Base-by-base conservation (phyloP, 1,140 invertebrate genomes). In the Drosophila varians region DNA sequence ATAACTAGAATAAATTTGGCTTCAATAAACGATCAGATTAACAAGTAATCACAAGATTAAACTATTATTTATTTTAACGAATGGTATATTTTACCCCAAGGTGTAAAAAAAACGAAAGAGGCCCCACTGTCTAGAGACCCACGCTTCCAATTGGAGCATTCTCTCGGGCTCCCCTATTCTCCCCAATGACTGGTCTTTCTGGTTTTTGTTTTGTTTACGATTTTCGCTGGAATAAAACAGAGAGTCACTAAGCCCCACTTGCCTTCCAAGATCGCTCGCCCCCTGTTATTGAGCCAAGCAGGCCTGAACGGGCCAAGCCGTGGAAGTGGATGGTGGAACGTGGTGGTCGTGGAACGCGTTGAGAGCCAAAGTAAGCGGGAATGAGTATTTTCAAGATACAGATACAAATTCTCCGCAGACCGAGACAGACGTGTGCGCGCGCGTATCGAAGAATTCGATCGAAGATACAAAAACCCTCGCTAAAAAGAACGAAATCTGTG, bases 131-230 rank as follows among this genome's bases (percentile, higher is more conserved):
- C 3, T 43, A 62, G 55, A 47, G 34, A 51, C 64, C 57, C 42
- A 42, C 53, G 31, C 64, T 86, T 89, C 87, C 86, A 89, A 88
- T 87, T 90, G 74, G 80, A 90, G 72, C 80, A 87, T 11, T 19
- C 55, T 57, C 53, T 28, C 45, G 31, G 4, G 34, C 38, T 48
- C 68, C 25, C 14, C 43, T 46, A 36, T 21, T 25, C 5, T 43
- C 16, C 5, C 16, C 36, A 16, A 18, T 16, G 34, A 69, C 68
- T 74, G 54, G 75, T 78, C 56, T 74, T 79, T 79, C 71, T 71
- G 77, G 73, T 83, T 77, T 74, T 72, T 70, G 77, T 87, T 87
- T 90, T 90, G 87, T 74, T 80, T 80, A 89, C 79, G 74, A 47
- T 79, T 55, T 62, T 61, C 48, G 70, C 74, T 72, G 65, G 77